Conservation (phyloP, 2,113 vertebrate species). For the Azemiops feae region DNA sequence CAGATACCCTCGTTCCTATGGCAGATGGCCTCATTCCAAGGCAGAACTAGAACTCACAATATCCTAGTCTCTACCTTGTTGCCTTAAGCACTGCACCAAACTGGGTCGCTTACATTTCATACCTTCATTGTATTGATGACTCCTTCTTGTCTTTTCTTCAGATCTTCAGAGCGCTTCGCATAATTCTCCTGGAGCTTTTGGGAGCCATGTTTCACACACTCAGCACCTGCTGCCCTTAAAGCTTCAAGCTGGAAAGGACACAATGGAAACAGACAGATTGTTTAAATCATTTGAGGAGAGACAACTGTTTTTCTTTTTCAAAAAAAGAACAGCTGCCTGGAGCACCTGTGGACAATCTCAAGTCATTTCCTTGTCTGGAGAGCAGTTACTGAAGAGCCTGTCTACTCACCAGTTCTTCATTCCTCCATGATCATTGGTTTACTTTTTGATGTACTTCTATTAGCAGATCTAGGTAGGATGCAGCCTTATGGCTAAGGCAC, state of each 20-base stretch:
- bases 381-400: too few relatives aligned
- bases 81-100: background rate
- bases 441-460: too few relatives aligned
- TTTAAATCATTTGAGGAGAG: background rate
- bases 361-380: too few relatives aligned
- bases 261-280: background rate
- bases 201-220: constrained; percentile 52
- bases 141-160: constrained; percentile 40
- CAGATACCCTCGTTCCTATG: background rate
- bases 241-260: constrained; percentile 66
- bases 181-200: constrained; percentile 63
- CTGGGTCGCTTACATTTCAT: background rate
- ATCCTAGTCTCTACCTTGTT: background rate
- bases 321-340: background rate
- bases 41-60: background rate
- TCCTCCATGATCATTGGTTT: too few relatives aligned
- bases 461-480: too few relatives aligned
- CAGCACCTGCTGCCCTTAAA: constrained; percentile 64
- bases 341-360: too few relatives aligned
- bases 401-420: too few relatives aligned
- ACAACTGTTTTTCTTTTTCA: background rate
- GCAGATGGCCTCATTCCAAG: background rate
- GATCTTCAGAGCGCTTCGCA: constrained; percentile 43
- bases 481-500: too few relatives aligned
- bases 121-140: constrained; percentile 61